Percentiles rank a stretch among this genome's conserved stretches.
Evolutionary conservation across 2,888 invertebrate genomes (phyloP).

Genomic region (Eulithis testata): DNA sequence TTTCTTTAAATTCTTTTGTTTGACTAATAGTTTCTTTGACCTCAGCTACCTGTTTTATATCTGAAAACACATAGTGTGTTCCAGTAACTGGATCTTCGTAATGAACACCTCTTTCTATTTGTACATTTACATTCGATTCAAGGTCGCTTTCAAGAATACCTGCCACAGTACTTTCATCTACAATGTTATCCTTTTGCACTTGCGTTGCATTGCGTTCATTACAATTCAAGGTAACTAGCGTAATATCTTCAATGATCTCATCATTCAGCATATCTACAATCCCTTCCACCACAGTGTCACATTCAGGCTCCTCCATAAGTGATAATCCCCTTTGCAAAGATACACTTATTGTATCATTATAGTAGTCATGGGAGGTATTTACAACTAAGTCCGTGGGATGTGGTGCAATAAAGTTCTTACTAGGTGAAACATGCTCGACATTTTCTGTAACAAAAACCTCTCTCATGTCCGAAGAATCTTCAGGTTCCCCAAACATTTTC

Average conservation of each 20-base stretch:
- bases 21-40: conserved; percentile 19
- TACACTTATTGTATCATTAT: conserved; percentile 13
- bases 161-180: background rate
- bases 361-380: background rate
- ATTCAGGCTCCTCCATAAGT: conserved; percentile 19
- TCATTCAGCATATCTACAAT: conserved; percentile 27
- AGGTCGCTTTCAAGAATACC: conserved; percentile 19
- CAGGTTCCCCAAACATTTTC: conserved; percentile 23
- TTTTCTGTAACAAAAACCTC: background rate
- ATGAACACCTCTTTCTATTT: conserved; percentile 51
- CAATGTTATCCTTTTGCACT: background rate
- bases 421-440: background rate
- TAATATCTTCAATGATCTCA: conserved; percentile 25
- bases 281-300: conserved; percentile 22
- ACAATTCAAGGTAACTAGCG: conserved; percentile 1
- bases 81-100: conserved; percentile 59
- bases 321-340: conserved; percentile 17
- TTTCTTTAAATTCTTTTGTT: conserved; percentile 9
- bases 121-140: conserved; percentile 17
- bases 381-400: background rate
- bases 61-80: conserved; percentile 61
- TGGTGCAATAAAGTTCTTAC: background rate
- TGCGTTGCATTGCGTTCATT: conserved; percentile 1
- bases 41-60: conserved; percentile 38
- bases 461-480: conserved; percentile 1